Conservation (phyloP, 2,797 vertebrate genomes). For the Darevskia nairensis region DNA sequence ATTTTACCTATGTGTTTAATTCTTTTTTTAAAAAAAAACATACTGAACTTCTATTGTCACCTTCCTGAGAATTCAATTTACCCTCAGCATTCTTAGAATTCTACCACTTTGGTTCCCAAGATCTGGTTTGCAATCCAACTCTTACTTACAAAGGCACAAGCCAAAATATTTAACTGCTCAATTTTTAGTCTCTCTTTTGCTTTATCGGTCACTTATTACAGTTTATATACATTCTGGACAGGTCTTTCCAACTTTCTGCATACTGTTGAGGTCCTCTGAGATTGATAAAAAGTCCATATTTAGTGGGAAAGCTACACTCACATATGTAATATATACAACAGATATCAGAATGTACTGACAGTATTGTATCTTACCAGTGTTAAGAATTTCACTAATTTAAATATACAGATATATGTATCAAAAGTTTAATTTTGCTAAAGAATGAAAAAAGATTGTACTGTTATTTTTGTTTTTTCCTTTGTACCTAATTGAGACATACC, state of each 20-base stretch:
- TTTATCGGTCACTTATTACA: neutral
- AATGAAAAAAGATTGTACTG: neutral
- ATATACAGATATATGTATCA: neutral
- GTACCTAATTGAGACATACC: neutral
- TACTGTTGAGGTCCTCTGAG: too few species aligned
- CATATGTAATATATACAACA: neutral
- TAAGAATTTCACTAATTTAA: neutral
- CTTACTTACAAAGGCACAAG: neutral
- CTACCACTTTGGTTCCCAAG: neutral
- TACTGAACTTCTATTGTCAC: neutral
- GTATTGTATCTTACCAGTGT: neutral
- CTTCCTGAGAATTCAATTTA: neutral
- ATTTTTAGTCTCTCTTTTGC: neutral
- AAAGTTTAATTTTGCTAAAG: neutral
- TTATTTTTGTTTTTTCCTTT: neutral
- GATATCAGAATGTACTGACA: neutral
- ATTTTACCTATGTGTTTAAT: neutral
- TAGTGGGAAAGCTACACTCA: neutral
- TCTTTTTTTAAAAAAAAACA: neutral
- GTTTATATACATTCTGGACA: neutral
- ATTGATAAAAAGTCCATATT: neutral
- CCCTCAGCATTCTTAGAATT: neutral
- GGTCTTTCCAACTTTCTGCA: neutral
- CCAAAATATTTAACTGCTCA: neutral
- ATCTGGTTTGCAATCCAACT: neutral